A percentile compares a stretch with the other conserved stretches of the same genome.
Conservation (phyloP, 2,888 invertebrate species). For the Chaetogeoica ovagalla region DNA sequence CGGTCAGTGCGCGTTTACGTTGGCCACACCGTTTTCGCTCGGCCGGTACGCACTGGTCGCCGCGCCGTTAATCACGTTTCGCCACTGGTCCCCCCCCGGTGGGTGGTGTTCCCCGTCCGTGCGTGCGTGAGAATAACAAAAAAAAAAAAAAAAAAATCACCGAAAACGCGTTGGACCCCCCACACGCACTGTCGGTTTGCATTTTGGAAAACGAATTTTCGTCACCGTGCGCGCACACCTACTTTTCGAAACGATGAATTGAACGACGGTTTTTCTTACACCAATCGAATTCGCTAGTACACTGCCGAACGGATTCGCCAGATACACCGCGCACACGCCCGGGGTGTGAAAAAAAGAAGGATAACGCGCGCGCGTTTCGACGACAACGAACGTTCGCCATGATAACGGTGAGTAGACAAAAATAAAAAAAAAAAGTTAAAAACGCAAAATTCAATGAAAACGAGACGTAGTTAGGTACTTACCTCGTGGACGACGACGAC, state of each 20-base stretch:
- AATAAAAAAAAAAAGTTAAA: not conserved
- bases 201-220: not conserved
- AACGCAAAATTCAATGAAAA: not conserved
- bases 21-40: not conserved
- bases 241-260: not conserved
- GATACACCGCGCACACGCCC: not conserved
- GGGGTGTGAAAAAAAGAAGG: not conserved
- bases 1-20: too few relatives aligned
- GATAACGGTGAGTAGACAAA: slow-evolving; percentile 42
- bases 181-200: not conserved
- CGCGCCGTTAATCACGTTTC: not conserved
- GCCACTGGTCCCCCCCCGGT: not conserved
- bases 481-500: not conserved
- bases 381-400: slow-evolving; percentile 12
- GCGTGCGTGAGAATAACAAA: too few relatives aligned
- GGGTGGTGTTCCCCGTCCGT: not conserved
- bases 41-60: slow-evolving; percentile 10
- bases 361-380: slow-evolving; percentile 9
- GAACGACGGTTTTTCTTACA: not conserved
- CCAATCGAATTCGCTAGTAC: not conserved
- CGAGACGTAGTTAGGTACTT: not conserved
- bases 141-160: not conserved
- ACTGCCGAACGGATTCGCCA: not conserved
- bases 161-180: not conserved
- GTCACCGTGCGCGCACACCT: not conserved